Base-by-base conservation (phyloP, 2,113 vertebrate genomes). In the Xiphophorus couchianus region DNA sequence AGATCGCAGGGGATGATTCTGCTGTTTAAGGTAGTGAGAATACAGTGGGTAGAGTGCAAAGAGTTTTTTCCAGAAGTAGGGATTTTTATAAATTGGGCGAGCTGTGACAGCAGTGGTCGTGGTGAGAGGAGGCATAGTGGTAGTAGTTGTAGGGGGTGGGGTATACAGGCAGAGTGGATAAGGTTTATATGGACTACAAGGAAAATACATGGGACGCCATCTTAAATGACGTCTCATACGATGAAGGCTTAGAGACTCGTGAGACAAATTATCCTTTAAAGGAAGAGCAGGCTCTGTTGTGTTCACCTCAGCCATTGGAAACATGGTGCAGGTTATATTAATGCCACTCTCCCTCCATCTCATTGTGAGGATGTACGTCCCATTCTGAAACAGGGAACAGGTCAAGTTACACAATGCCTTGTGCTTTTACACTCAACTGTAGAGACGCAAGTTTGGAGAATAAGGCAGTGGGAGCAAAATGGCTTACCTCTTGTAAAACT, bases 401-500 rank as follows among this genome's bases (percentile, higher is more conserved):
- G 22, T 25, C 22, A 58, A 58, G n/a, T 58, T 9, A 58, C 25
- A 25, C 9, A n/a, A 3, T 10, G 51, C 7, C 51, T 58, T 58
- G 22, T n/a, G 17, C 9, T 9, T 58, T 25, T n/a, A 58, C 7
- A 58, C 25, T 9, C 19, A 25, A 10, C 9, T n/a, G 51, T 17
- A n/a, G 25, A n/a, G 25, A 54, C 33, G 2, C 10, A 3, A 12
- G 35, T 37, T 37, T 10, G 35, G 35, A 37, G 4, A 1, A 10
- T 4, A 39, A 25, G 22, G 10, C 4, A 10, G 10, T 25, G 30
- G 6, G 10, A 64, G 1, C 17, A 11, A 17, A 9, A 19, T 29
- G 0, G n/a, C 8, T 6, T 91, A 89, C 88, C 88, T 77, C 62
- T 70, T 76, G 68, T 3, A 58, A 60, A n/a, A 93, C 80, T 58